Base-by-base conservation (phyloP, 2,797 vertebrate genomes). In the Pelobates cultripes region DNA sequence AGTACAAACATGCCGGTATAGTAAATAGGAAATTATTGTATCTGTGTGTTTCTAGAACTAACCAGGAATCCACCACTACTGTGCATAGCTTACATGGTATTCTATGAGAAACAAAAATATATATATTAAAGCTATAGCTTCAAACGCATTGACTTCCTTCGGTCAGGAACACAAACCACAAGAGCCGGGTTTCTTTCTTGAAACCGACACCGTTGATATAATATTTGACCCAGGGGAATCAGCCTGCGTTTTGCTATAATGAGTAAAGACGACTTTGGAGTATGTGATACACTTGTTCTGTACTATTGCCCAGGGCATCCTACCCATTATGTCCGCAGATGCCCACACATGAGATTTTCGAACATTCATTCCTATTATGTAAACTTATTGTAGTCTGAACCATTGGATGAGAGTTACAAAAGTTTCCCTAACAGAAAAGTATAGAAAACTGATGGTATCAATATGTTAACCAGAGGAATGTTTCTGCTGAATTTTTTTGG, bases 201-300 rank as follows among this genome's bases (percentile, higher is more conserved):
- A 79, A 79, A 84, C 72, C 41, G 43, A 79, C 60, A 68, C 73
- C 45, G 43, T 75, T 51, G 40, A 75, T 83, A 79, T 71, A 70
- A 75, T 70, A 75, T 71, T 67, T 40, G 57, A 72, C 77, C 73
- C 77, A 79, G 43, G 77, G 73, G 77, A 84, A 41, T 71, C 63
- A 43, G 51, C 71, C 53, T 7, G 64, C 66, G 72, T 74, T 79
- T 71, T 79, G 57, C 66, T 79, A 57, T 77, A 75, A 71, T 71
- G 51, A 70, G 55, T 67, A 63, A 70, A 70, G 44, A 40, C 76
- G 73, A 42, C 73, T 78, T 84, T 71, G 77, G 71, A 84, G 67
- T 72, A 84, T 70, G 41, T 70, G 77, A 84, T 84, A 84, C 82
- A 80, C 76, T 80, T 84, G 82, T 84, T 84, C 60, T 71, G 57